A percentile compares a stretch with the other conserved stretches of the same genome.
Conservation (phyloP, 2,797 vertebrate genomes). For the Pteronotus mesoamericanus region DNA sequence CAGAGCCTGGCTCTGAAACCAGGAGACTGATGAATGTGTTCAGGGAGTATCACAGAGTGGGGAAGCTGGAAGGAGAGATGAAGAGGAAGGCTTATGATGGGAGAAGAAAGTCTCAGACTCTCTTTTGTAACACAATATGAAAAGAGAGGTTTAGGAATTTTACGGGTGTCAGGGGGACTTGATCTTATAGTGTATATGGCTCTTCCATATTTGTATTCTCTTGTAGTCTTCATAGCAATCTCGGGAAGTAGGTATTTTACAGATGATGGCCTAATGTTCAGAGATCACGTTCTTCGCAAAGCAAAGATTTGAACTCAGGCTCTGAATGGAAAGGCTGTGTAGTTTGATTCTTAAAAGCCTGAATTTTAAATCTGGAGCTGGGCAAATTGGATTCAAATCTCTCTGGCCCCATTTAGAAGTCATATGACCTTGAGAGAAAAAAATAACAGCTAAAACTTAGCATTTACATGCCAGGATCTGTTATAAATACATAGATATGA, state of each 20-base stretch:
- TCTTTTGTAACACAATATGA: neutral
- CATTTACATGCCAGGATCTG: neutral
- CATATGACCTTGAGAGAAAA: neutral
- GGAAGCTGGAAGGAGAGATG: neutral
- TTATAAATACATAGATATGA: constrained; percentile 6
- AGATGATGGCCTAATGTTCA: neutral
- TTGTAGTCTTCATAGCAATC: neutral
- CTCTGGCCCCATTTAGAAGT: neutral
- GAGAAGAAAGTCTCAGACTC: neutral
- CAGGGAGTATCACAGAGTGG: neutral
- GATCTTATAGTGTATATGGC: neutral
- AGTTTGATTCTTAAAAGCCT: neutral
- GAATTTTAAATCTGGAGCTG: neutral
- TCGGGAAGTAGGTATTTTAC: neutral
- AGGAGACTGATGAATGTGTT: neutral
- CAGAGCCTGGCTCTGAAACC: constrained; percentile 9
- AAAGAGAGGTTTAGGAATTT: neutral
- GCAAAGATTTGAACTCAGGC: neutral
- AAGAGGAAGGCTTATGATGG: neutral
- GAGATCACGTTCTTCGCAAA: constrained; percentile 29
- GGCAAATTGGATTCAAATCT: constrained; percentile 1
- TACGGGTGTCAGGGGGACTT: neutral
- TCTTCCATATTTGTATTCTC: neutral
- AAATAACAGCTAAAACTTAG: neutral
- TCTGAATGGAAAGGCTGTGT: neutral